Evolutionary conservation across 35 echinoderm and acorn worm genomes (phyloP).

Genomic region (Lytechinus variegatus): DNA sequence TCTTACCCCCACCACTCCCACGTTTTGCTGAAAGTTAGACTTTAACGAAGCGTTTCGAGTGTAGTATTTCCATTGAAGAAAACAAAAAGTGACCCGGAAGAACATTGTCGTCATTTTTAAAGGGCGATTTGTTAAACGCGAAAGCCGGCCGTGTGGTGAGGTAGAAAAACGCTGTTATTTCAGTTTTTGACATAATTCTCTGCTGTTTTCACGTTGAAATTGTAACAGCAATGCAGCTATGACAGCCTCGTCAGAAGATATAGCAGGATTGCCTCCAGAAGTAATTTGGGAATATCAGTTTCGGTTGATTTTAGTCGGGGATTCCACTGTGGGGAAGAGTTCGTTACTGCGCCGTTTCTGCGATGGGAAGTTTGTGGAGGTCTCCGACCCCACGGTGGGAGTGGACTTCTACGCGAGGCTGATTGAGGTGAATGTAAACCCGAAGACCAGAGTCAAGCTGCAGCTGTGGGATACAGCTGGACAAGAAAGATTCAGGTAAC

Average conservation of each 20-base stretch:
- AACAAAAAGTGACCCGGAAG: constrained; percentile 62
- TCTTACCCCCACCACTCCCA: too few relatives aligned
- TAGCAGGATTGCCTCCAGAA: constrained; percentile 88
- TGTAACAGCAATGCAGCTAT: constrained; percentile 34
- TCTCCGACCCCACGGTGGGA: constrained; percentile 93
- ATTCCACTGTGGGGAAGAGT: constrained; percentile 95
- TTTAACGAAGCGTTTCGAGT: too few relatives aligned
- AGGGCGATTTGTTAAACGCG: neutral
- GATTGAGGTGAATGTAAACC: constrained; percentile 75
- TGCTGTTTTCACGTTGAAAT: neutral
- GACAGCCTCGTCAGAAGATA: constrained; percentile 60
- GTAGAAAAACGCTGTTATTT: neutral
- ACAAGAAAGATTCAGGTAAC: constrained; percentile 90
- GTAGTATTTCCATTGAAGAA: neutral
- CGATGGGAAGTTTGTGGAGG: constrained; percentile 98
- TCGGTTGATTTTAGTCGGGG: constrained; percentile 89
- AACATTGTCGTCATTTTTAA: constrained; percentile 68
- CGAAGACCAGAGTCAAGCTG: constrained; percentile 87
- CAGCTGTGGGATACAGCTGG: constrained; percentile 98
- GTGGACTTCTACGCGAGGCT: constrained; percentile 90
- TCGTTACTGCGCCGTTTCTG: constrained; percentile 92
- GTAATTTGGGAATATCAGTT: constrained; percentile 99
- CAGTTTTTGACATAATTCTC: neutral
- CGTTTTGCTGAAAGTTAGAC: too few relatives aligned
- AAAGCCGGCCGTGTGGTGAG: neutral